Base-by-base conservation (phyloP, 2,113 vertebrate species). In the Anarhynchus alexandrinus region DNA sequence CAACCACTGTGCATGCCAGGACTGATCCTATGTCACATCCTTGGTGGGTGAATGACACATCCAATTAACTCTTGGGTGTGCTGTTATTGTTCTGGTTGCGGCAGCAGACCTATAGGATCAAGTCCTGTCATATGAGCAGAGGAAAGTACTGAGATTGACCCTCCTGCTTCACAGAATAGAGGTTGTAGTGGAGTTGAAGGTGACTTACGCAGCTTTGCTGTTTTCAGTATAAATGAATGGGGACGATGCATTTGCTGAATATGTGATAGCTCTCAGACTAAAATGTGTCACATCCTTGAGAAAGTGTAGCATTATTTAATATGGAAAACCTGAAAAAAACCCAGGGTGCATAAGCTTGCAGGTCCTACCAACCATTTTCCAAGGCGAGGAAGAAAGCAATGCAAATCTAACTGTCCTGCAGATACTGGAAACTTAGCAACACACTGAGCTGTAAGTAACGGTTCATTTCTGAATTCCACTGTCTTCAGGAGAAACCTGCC, bases 141-240 rank as follows among this genome's bases (percentile, higher is more conserved):
- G 21, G 20, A 5, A 64, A 47, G 34, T 52, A 25, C 11, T 47
- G n/a, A 43, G 29, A 10, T 0, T 30, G 12, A 88, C 32, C 2
- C 7, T 86, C 7, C 11, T 25, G 45, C 42, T 82, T 84, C 57
- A 51, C 17, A 45, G 84, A 84, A 47, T 15, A 2, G 1, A 83
- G 15, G 3, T 4, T 21, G 45, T 17, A 59, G 9, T 4, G 9
- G 40, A 61, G 54, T 25, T 81, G n/a, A 27, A 88, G 25, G 12
- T 36, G 23, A 45, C 15, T 64, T 67, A n/a, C 0, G 5, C 11
- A 52, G 17, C 11, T 54, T 47, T 32, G 12, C 34, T 1, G 1
- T 70, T 93, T 66, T 42, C 69, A 29, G 4, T 11, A 17, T 11
- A 77, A 82, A 43, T n/a, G 34, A 59, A 47, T 9, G 15, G 5